Conservation (phyloP, 2,113 vertebrate species). For the Onychostruthus taczanowskii region DNA sequence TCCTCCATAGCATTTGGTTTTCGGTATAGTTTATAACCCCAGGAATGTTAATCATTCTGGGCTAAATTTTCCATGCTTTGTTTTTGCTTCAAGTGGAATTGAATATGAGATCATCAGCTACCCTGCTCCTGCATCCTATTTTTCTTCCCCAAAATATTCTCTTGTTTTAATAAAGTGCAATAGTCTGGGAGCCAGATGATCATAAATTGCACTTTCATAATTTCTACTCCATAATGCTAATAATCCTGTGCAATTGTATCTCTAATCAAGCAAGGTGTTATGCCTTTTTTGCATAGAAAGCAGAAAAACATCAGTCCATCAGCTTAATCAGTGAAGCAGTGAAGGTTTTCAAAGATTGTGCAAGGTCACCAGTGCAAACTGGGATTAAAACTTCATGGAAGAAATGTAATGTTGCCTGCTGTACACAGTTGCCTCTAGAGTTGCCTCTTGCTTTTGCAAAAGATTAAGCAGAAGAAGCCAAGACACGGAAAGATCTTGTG, state of each 20-base stretch:
- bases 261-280: conserved; percentile 48
- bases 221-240: conserved; percentile 37
- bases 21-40: not conserved
- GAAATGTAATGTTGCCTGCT: not conserved
- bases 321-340: not conserved
- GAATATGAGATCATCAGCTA: conserved; percentile 6
- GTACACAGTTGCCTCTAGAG: not conserved
- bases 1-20: conserved; percentile 11
- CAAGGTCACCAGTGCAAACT: conserved; percentile 3
- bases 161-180: not conserved
- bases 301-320: conserved; percentile 31
- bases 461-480: not conserved
- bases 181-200: conserved; percentile 5
- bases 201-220: conserved; percentile 27
- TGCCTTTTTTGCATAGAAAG: conserved; percentile 29
- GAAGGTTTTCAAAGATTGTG: not conserved
- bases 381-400: not conserved
- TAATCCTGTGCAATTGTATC: conserved; percentile 43
- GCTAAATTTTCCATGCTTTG: conserved; percentile 1
- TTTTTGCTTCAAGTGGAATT: conserved; percentile 2
- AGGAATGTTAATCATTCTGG: not conserved
- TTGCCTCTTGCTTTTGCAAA: not conserved
- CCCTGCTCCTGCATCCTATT: not conserved
- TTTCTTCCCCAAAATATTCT: not conserved
- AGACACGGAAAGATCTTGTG: not conserved